A percentile compares a stretch with the other conserved stretches of the same genome.
Conservation (phyloP, 1,140 invertebrate species). For the Plutomurus gul region DNA sequence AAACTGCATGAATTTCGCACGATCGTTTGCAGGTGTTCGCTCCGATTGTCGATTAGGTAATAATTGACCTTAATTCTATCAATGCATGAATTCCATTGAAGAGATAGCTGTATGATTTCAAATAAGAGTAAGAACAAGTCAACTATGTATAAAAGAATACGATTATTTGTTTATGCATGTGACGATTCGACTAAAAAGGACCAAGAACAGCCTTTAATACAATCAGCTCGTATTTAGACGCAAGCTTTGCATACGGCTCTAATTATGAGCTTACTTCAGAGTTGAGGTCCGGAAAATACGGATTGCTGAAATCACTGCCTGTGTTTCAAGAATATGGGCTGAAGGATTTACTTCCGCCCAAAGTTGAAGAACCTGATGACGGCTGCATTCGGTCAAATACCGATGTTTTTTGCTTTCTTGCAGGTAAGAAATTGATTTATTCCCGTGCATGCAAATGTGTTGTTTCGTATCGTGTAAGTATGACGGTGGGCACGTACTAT, state of each 20-base stretch:
- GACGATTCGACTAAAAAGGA: slow-evolving; percentile 55
- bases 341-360: slow-evolving; percentile 63
- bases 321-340: slow-evolving; percentile 59
- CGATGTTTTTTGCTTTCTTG: slow-evolving; percentile 64
- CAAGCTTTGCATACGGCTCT: slow-evolving; percentile 63
- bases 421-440: slow-evolving; percentile 56
- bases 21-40: slow-evolving; percentile 60
- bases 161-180: background rate
- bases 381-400: slow-evolving; percentile 61
- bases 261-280: slow-evolving; percentile 58
- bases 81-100: too few species aligned
- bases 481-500: background rate
- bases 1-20: slow-evolving; percentile 62
- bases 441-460: background rate
- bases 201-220: slow-evolving; percentile 61
- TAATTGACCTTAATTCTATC: too few species aligned
- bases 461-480: background rate
- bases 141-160: too few species aligned
- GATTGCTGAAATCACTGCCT: slow-evolving; percentile 58
- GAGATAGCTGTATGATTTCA: too few species aligned
- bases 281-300: slow-evolving; percentile 60
- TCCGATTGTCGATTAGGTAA: slow-evolving; percentile 62
- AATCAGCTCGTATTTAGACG: slow-evolving; percentile 62
- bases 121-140: too few species aligned
- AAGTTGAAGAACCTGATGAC: slow-evolving; percentile 61